These are phyloP conservation scores for Caenorhabditis plicata DNA, from an alignment of 2,888 invertebrate species.

Conservation along the genomic window DNA sequence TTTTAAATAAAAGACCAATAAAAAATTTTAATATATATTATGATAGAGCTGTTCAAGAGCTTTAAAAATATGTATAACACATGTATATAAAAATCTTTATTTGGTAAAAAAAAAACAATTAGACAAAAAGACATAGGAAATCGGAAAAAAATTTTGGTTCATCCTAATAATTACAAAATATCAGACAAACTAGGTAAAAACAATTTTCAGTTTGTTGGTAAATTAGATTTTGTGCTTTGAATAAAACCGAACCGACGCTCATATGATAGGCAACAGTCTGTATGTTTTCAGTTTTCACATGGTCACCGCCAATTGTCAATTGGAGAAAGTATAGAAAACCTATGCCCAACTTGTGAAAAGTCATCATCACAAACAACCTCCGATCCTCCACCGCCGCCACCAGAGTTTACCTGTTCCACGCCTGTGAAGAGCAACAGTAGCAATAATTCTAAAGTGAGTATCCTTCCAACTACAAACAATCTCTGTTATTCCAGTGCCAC, in stretches of 20 bases:
- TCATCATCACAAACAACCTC: conserved; percentile 2
- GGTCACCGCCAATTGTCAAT: conserved; percentile 34
- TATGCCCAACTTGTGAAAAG: conserved; percentile 31
- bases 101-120: too few relatives aligned
- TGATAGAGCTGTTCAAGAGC: too few relatives aligned
- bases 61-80: too few relatives aligned
- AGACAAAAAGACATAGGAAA: too few relatives aligned
- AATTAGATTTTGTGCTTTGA: background rate
- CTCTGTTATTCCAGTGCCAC: background rate
- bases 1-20: too few relatives aligned
- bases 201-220: background rate
- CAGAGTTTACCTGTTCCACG: conserved; percentile 25
- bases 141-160: background rate
- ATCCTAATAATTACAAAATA: background rate
- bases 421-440: conserved; percentile 15
- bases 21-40: too few relatives aligned
- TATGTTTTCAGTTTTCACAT: conserved; percentile 27
- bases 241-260: too few relatives aligned
- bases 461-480: background rate
- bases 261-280: too few relatives aligned
- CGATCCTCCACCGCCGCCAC: conserved; percentile 2
- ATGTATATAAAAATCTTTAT: too few relatives aligned
- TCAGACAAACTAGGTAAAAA: background rate
- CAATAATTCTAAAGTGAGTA: background rate
- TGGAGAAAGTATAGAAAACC: conserved; percentile 26